These are phyloP conservation scores for Crenichthys baileyi DNA, from an alignment of 2,797 vertebrate species.

Conservation along the genomic window DNA sequence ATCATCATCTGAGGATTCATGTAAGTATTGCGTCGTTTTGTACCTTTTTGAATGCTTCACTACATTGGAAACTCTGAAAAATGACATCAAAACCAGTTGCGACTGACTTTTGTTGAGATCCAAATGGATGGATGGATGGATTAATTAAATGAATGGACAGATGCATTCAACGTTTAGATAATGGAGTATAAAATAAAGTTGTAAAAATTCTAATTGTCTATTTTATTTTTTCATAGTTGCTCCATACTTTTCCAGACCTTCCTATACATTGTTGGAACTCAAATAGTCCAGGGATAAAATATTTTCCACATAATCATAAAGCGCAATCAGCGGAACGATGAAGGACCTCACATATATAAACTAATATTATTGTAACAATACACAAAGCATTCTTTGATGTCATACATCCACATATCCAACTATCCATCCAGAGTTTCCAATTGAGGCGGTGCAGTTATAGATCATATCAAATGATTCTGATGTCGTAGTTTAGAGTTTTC, in stretches of 20 bases:
- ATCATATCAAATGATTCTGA: not conserved
- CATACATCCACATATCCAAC: not conserved
- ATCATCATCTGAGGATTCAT: slow-evolving; percentile 41
- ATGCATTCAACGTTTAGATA: not conserved
- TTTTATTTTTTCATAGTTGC: not conserved
- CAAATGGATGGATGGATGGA: not conserved
- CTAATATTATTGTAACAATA: not conserved
- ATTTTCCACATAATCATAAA: not conserved
- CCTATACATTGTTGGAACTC: not conserved
- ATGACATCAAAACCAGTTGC: not conserved
- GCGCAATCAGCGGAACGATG: not conserved
- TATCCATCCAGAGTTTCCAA: not conserved
- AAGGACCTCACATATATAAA: not conserved
- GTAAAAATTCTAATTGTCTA: not conserved
- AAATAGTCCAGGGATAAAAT: not conserved
- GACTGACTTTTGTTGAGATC: not conserved
- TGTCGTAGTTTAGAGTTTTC: not conserved
- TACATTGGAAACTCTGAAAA: slow-evolving; percentile 27
- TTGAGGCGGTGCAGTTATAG: not conserved
- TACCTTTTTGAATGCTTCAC: slow-evolving; percentile 35
- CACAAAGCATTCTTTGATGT: not conserved
- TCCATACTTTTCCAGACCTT: not conserved
- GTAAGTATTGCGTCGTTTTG: slow-evolving; percentile 48
- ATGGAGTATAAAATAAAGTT: not conserved
- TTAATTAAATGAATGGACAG: not conserved